Percentiles rank a stretch among this genome's conserved stretches.
phyloP scores from a whole-genome alignment of 2,113 vertebrate genomes.

The Pithys albifrons region DNA sequence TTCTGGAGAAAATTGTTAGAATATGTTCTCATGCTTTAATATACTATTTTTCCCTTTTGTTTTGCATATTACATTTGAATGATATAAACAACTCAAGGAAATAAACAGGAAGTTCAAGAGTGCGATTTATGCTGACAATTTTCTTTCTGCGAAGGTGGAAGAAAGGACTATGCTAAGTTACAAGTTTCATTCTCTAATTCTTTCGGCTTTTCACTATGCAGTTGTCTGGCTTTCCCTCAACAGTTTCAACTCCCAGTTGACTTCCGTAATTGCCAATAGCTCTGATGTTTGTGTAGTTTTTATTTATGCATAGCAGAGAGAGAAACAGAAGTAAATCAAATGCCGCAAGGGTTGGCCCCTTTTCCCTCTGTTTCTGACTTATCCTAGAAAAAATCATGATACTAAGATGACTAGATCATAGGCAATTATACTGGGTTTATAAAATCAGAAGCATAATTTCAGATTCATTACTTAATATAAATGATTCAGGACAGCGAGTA shows the following conservation, averaged over 20 bases:
- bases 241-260: not conserved
- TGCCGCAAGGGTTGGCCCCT: not conserved
- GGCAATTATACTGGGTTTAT: not conserved
- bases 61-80: not conserved
- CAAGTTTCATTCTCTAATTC: not conserved
- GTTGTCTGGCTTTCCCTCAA: not conserved
- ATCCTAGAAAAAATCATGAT: not conserved
- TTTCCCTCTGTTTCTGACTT: not conserved
- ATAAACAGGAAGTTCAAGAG: not conserved
- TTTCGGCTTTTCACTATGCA: not conserved
- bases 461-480: not conserved
- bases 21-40: not conserved
- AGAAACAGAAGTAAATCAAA: not conserved
- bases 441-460: not conserved
- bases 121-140: not conserved
- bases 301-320: not conserved
- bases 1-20: not conserved
- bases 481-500: not conserved
- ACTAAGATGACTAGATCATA: not conserved
- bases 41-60: not conserved
- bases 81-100: not conserved
- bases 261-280: not conserved
- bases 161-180: not conserved
- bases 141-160: not conserved
- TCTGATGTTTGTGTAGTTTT: not conserved